Conservation (phyloP, 2,113 vertebrate species). For the Varanus salvator region DNA sequence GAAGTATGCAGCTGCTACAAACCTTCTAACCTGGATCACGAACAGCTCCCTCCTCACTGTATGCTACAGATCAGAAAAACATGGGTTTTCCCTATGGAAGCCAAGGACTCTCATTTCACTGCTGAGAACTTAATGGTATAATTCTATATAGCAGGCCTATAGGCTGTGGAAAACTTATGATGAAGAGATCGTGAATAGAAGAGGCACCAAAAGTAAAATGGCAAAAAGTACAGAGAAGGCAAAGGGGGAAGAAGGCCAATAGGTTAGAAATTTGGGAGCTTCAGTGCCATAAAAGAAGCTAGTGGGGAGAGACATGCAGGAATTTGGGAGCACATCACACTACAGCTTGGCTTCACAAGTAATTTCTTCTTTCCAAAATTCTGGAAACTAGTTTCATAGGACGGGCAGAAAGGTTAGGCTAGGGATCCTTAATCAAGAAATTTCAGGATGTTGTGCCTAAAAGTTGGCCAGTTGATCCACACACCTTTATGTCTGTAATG, state of each 20-base stretch:
- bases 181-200: not conserved
- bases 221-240: not conserved
- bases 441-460: not conserved
- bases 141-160: not conserved
- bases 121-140: not conserved
- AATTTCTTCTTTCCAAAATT: not conserved
- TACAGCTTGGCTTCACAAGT: not conserved
- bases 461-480: too few species aligned
- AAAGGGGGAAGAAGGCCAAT: not conserved
- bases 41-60: constrained; percentile 45
- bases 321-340: not conserved
- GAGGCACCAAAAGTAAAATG: not conserved
- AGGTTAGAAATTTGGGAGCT: not conserved
- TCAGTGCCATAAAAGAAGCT: not conserved
- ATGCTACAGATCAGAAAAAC: constrained; percentile 7
- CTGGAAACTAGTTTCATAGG: not conserved
- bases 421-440: not conserved
- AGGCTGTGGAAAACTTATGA: too few species aligned
- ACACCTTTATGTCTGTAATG: not conserved
- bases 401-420: not conserved
- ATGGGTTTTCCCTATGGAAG: not conserved
- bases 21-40: constrained; percentile 60
- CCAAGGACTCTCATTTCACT: not conserved
- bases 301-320: not conserved
- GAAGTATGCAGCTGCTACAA: constrained; percentile 59